These are phyloP conservation scores for Ornithorhynchus anatinus DNA, from an alignment of 2,113 vertebrate genomes.

Conservation along the genomic window DNA sequence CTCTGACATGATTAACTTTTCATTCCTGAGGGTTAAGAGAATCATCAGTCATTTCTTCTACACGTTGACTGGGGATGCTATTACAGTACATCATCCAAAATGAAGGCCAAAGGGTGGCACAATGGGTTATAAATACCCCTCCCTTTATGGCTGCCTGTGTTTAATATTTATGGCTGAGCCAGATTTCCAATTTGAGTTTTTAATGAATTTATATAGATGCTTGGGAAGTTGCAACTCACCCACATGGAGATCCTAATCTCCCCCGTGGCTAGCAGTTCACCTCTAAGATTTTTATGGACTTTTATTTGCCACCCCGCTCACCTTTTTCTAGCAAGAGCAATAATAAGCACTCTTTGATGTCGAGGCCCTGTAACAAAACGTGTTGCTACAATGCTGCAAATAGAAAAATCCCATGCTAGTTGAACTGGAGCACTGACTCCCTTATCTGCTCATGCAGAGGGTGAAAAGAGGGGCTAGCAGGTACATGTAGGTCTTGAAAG, in stretches of 20 bases:
- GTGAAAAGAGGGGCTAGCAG: conserved; percentile 8
- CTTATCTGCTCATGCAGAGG: background rate
- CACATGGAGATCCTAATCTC: background rate
- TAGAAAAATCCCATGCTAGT: background rate
- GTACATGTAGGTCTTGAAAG: background rate
- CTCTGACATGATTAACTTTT: conserved; percentile 31
- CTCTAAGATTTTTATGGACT: background rate
- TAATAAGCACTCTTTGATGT: background rate
- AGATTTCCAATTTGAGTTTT: background rate
- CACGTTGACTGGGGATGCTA: background rate
- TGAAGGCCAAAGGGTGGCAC: background rate
- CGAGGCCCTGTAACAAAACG: background rate
- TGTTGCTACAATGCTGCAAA: background rate
- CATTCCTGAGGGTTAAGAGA: conserved; percentile 29
- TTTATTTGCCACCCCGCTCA: background rate
- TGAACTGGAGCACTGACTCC: background rate
- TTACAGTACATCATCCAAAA: background rate
- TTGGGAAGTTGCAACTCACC: background rate
- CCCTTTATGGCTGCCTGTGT: background rate
- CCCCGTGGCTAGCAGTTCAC: background rate
- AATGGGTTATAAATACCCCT: background rate
- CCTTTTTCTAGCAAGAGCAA: background rate
- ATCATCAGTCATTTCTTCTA: conserved; percentile 34
- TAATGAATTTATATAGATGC: conserved; percentile 19
- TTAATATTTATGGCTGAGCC: background rate